Percentiles rank a stretch among this genome's conserved stretches.
Evolutionary conservation across 2,888 invertebrate genomes (phyloP).

Genomic region (Trachelus stipa): DNA sequence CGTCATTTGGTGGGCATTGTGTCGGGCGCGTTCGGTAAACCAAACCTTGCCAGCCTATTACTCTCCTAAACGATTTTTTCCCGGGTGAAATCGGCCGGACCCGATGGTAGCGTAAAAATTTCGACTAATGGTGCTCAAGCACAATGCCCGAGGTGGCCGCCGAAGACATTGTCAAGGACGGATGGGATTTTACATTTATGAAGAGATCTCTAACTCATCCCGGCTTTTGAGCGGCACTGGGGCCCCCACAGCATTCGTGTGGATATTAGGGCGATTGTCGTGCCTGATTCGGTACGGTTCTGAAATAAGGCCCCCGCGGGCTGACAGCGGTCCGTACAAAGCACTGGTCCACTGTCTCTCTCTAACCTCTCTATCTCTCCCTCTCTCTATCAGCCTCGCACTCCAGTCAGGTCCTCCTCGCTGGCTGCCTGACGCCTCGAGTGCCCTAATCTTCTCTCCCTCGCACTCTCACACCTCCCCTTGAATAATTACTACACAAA

Average conservation of each 20-base stretch:
- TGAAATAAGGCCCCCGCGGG: constrained; percentile 57
- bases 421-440: constrained; percentile 40
- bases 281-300: constrained; percentile 59
- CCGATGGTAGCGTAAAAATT: constrained; percentile 32
- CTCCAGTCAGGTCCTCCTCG: constrained; percentile 20
- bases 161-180: constrained; percentile 17
- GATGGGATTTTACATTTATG: constrained; percentile 19
- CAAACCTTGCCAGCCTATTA: constrained; percentile 14
- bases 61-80: constrained; percentile 24
- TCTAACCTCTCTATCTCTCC: constrained; percentile 18
- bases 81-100: constrained; percentile 2
- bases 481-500: constrained; percentile 34
- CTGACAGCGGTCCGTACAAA: constrained; percentile 57
- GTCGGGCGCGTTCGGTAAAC: constrained; percentile 15
- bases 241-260: constrained; percentile 43
- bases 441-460: constrained; percentile 44
- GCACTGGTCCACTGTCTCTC: constrained; percentile 32
- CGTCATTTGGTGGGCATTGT: constrained; percentile 14
- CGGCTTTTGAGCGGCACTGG: constrained; percentile 22
- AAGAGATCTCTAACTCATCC: constrained; percentile 27
- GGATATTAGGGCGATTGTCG: constrained; percentile 61
- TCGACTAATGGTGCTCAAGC: constrained; percentile 34
- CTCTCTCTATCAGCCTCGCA: background rate
- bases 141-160: constrained; percentile 24
- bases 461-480: constrained; percentile 17